Base-by-base conservation (phyloP, 2,888 invertebrate genomes). In the Andrena camellia region DNA sequence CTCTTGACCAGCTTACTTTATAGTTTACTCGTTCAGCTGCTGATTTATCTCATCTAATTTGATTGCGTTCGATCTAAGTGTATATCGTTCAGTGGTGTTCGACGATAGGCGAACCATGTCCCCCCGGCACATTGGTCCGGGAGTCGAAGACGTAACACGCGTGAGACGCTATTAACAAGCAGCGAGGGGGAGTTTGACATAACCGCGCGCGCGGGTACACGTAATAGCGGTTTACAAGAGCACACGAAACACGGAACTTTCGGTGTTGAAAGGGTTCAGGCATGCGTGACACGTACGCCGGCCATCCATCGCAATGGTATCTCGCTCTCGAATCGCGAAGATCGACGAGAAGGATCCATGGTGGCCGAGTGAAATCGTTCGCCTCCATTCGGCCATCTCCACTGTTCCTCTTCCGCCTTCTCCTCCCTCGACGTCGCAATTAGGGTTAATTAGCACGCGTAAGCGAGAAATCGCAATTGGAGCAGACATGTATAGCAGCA, bases 381-480 rank as follows among this genome's bases (percentile, higher is more conserved):
- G 64, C 31, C 63, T 48, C 33, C 26, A 67, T 20, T 26, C n/a
- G 23, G 54, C 62, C 50, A 31, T 63, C 35, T 31, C 69, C 17
- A 48, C 29, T 42, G 23, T 17, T 35, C 59, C 29, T 31, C 68
- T 8, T 60, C 42, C 57, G n/a, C 50, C 76, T 42, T 50, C 57
- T 42, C 50, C 57, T 57, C 50, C 26, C 20, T 17, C 13, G n/a
- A 26, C 17, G 73, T 50, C 29, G 81, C 88, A 89, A 89, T 89
- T 89, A 89, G 78, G 86, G 88, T 85, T 91, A 92, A 92, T 92
- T 91, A 91, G 90, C 89, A 89, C 87, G 88, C 90, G 86, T 85
- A 89, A 89, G 89, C 88, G 89, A 89, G 88, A 86, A 86, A 89
- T 90, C 88, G 91, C 90, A 92, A 92, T 90, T 92, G 91, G 91